Percentiles rank a stretch among this genome's conserved stretches.
Conservation (phyloP, 1,140 invertebrate species). For the Diorhabda elongata region DNA sequence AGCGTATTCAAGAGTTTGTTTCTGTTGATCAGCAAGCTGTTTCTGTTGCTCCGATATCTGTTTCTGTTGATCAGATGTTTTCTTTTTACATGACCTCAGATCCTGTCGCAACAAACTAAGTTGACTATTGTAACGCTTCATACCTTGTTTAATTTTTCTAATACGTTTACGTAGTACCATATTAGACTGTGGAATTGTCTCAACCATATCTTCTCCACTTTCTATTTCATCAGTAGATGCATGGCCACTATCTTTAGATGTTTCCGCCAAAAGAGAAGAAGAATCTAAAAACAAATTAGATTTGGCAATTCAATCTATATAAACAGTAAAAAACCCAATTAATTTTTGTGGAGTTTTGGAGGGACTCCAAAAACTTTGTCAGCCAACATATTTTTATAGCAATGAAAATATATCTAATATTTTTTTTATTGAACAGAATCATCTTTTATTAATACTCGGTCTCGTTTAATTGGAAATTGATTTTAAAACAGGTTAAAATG, state of each 20-base stretch:
- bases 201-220: conserved; percentile 49
- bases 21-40: conserved; percentile 67
- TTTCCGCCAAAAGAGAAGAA: conserved; percentile 50
- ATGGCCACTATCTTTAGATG: conserved; percentile 47
- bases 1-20: conserved; percentile 73
- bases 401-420: no score
- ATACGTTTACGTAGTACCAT: conserved; percentile 81
- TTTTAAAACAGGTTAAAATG: no score
- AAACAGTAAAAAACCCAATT: no score
- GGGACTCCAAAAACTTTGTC: no score
- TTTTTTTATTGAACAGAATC: no score
- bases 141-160: conserved; percentile 80
- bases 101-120: conserved; percentile 70
- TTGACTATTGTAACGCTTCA: conserved; percentile 82
- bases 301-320: no score
- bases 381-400: no score
- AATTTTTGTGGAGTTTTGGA: no score
- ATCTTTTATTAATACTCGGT: no score
- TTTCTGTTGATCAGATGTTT: conserved; percentile 76
- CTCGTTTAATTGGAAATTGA: no score
- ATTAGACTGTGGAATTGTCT: conserved; percentile 70
- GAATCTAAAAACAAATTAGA: conserved; percentile 7
- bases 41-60: conserved; percentile 80
- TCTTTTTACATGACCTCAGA: conserved; percentile 70
- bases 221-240: conserved; percentile 46